A percentile compares a stretch with the other conserved stretches of the same genome.
phyloP scores from a whole-genome alignment of 2,113 vertebrate species.

The Australoheros scitulus region DNA sequence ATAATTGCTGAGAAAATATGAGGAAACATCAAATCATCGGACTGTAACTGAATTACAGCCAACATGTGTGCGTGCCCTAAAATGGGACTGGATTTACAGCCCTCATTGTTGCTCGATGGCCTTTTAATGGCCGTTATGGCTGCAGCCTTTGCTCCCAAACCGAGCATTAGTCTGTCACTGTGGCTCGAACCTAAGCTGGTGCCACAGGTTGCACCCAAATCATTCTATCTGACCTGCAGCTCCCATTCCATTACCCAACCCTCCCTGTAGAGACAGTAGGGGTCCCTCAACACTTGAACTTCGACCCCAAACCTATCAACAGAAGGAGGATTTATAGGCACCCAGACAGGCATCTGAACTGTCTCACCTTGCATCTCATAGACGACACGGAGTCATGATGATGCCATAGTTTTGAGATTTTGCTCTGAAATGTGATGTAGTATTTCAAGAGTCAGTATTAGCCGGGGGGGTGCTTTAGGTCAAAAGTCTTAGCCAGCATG shows the following conservation, averaged over 20 bases:
- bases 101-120: slow-evolving; percentile 58
- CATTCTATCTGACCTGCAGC: slow-evolving; percentile 75
- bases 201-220: slow-evolving; percentile 72
- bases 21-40: slow-evolving; percentile 50
- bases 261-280: slow-evolving; percentile 71
- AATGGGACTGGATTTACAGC: slow-evolving; percentile 66
- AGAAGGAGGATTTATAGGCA: slow-evolving; percentile 69
- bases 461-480: no score
- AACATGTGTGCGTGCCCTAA: slow-evolving; percentile 44
- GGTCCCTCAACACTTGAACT: slow-evolving; percentile 78
- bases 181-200: slow-evolving; percentile 52
- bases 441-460: slow-evolving; percentile 1
- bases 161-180: slow-evolving; percentile 57
- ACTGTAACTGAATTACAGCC: slow-evolving; percentile 56
- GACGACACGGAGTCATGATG: slow-evolving; percentile 49
- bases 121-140: slow-evolving; percentile 71
- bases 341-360: slow-evolving; percentile 46
- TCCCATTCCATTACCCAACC: slow-evolving; percentile 79
- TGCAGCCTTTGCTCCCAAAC: slow-evolving; percentile 49
- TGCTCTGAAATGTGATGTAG: slow-evolving; percentile 52
- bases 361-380: slow-evolving; percentile 47
- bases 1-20: slow-evolving; percentile 37
- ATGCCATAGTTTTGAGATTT: slow-evolving; percentile 36
- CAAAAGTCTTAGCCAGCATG: background rate
- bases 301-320: slow-evolving; percentile 67